Evolutionary conservation across 1,140 invertebrate genomes (phyloP).

Genomic region (Carposina sasakii): DNA sequence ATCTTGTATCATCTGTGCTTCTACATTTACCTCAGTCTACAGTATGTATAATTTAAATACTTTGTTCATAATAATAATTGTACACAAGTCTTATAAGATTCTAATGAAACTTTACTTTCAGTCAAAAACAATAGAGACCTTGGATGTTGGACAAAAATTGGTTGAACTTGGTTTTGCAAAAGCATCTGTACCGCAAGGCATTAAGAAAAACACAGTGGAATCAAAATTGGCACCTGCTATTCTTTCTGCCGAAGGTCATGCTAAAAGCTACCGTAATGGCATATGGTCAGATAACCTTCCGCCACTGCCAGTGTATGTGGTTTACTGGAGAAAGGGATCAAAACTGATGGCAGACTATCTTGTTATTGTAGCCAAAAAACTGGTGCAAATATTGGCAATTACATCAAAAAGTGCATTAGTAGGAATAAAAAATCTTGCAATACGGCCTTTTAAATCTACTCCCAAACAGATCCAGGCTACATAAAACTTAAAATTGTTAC

Average conservation of each 20-base stretch:
- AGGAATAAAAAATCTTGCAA: constrained; percentile 45
- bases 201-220: constrained; percentile 58
- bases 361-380: constrained; percentile 34
- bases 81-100: neutral
- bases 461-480: constrained; percentile 48
- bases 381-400: constrained; percentile 36
- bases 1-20: constrained; percentile 53
- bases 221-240: constrained; percentile 49
- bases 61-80: neutral
- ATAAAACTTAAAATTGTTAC: constrained; percentile 43
- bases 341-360: constrained; percentile 32
- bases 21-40: constrained; percentile 58
- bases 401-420: constrained; percentile 44
- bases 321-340: constrained; percentile 57
- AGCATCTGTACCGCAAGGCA: constrained; percentile 42
- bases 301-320: constrained; percentile 46
- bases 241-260: constrained; percentile 48
- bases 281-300: constrained; percentile 58
- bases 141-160: constrained; percentile 58
- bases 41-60: constrained; percentile 30
- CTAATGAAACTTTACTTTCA: constrained; percentile 29
- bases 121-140: constrained; percentile 52
- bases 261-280: constrained; percentile 54
- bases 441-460: constrained; percentile 37
- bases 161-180: constrained; percentile 63